These are phyloP conservation scores for Lanius ludovicianus DNA, from an alignment of 2,113 vertebrate genomes.

Conservation along the genomic window DNA sequence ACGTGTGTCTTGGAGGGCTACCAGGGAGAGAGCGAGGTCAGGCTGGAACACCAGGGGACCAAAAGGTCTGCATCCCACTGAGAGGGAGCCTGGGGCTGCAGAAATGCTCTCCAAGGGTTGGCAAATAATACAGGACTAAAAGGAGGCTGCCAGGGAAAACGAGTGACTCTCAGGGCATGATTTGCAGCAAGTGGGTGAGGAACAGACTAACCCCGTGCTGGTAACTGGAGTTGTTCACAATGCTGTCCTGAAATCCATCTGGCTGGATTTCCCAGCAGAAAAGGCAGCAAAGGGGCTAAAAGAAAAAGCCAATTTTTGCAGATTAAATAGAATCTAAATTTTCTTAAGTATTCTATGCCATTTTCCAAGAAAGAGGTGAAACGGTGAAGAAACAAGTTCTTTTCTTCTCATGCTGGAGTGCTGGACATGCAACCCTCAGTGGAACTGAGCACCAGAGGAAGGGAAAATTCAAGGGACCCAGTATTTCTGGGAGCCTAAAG, in stretches of 20 bases:
- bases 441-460: not conserved
- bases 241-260: not conserved
- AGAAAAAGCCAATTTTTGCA: not conserved
- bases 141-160: not conserved
- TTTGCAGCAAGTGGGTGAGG: not conserved
- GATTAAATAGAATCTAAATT: not conserved
- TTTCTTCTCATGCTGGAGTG: not conserved
- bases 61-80: not conserved
- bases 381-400: not conserved
- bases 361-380: not conserved
- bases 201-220: accelerated
- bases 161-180: not conserved
- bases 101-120: not conserved
- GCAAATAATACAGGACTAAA: not conserved
- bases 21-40: not conserved
- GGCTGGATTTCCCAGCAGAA: not conserved
- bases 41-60: not conserved
- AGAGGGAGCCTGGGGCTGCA: not conserved
- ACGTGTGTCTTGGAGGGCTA: not conserved
- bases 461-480: not conserved
- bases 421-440: not conserved
- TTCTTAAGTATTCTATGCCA: not conserved
- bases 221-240: not conserved
- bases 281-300: not conserved
- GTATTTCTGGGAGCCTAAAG: not conserved